Percentiles rank a stretch among this genome's conserved stretches.
phyloP scores from a whole-genome alignment of 2,888 invertebrate genomes.

The Flexamia atlantica region DNA sequence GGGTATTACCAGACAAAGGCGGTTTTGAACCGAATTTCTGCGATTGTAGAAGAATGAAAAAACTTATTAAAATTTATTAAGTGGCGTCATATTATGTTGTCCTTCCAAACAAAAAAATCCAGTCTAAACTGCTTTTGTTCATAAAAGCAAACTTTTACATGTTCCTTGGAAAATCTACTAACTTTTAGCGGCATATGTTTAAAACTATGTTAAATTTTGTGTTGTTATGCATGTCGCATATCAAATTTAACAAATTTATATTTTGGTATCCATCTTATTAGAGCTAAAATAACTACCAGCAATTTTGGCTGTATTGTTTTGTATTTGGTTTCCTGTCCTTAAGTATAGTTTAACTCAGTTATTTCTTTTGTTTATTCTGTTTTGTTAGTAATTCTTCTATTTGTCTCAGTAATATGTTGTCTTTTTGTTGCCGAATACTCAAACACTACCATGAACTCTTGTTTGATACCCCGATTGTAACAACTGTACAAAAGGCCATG shows the following conservation, averaged over 20 bases:
- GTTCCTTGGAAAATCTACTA: no score
- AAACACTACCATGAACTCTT: neutral
- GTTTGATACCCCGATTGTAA: neutral
- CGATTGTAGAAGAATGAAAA: no score
- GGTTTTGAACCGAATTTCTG: no score
- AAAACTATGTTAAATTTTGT: neutral
- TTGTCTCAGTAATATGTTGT: neutral
- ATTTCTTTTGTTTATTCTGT: slow-evolving; percentile 7
- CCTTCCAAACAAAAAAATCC: no score
- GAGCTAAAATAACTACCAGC: neutral
- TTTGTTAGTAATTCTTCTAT: slow-evolving; percentile 1
- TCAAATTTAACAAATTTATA: neutral
- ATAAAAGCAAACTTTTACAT: no score
- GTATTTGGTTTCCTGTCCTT: neutral
- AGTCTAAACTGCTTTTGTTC: no score
- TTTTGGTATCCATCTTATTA: neutral
- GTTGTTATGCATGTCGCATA: neutral
- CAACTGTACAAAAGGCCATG: slow-evolving; percentile 31
- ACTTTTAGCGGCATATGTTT: no score
- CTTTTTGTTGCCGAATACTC: neutral
- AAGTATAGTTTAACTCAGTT: neutral
- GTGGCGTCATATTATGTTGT: no score
- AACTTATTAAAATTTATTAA: no score
- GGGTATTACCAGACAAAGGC: no score
- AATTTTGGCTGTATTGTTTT: neutral